A percentile compares a stretch with the other conserved stretches of the same genome.
phyloP scores from a whole-genome alignment of 2,888 invertebrate genomes.

The Phengaris arion region DNA sequence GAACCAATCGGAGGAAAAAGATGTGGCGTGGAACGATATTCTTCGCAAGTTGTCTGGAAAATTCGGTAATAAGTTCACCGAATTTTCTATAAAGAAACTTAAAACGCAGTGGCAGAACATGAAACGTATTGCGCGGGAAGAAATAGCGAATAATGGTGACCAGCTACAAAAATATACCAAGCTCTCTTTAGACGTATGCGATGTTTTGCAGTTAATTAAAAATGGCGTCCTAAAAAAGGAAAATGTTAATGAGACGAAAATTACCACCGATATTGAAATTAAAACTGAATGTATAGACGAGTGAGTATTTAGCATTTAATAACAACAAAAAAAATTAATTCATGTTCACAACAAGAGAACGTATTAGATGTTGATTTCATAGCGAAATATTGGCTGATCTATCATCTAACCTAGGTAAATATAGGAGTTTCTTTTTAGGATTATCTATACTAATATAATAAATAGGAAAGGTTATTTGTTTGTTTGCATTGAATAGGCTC shows the following conservation, averaged over 20 bases:
- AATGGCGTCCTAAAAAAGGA: constrained; percentile 55
- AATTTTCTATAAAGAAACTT: constrained; percentile 68
- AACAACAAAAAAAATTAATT: too few relatives aligned
- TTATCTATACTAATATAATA: too few relatives aligned
- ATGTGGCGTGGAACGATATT: constrained; percentile 72
- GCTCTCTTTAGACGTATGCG: constrained; percentile 65
- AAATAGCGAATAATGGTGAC: constrained; percentile 58
- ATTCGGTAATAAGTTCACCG: constrained; percentile 66
- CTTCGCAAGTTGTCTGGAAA: constrained; percentile 55
- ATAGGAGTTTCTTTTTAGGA: too few relatives aligned
- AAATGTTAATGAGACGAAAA: constrained; percentile 52
- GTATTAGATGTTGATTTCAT: too few relatives aligned
- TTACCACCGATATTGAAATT: constrained; percentile 62
- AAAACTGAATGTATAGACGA: constrained; percentile 71
- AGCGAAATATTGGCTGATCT: too few relatives aligned
- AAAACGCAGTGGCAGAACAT: constrained; percentile 77
- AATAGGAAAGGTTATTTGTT: too few relatives aligned
- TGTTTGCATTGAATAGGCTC: too few relatives aligned
- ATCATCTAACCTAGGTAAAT: not conserved
- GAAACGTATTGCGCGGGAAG: constrained; percentile 73
- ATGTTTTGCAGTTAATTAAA: constrained; percentile 61
- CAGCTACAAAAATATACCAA: constrained; percentile 55
- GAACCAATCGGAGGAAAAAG: constrained; percentile 69
- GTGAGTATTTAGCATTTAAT: constrained; percentile 50
- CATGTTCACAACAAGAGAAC: too few relatives aligned